Evolutionary conservation across 2,113 vertebrate genomes (phyloP).

Genomic region (Eurystomus gularis): DNA sequence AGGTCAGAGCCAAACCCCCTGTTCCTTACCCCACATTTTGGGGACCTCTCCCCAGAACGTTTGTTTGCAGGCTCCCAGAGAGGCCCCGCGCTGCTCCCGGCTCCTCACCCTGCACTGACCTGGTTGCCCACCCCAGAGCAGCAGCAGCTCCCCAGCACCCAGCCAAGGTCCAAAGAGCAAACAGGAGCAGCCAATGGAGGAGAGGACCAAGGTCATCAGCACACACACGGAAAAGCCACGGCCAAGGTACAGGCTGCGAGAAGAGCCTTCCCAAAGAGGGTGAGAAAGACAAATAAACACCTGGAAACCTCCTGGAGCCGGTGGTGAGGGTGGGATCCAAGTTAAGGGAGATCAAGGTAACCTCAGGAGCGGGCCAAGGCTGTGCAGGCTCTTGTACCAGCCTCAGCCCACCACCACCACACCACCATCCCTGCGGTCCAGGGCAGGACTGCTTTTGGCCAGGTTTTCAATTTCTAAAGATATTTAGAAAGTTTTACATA

Average conservation of each 20-base stretch:
- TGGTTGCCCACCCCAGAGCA: neutral
- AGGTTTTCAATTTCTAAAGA: neutral
- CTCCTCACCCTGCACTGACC: neutral
- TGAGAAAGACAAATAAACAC: neutral
- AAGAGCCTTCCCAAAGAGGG: neutral
- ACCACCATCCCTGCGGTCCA: neutral
- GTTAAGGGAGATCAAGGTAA: no score
- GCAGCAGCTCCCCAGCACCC: neutral
- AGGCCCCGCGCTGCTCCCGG: neutral
- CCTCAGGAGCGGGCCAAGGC: fast-evolving
- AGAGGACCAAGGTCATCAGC: neutral
- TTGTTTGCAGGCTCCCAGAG: no score
- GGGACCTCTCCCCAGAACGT: no score
- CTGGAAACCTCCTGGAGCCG: neutral
- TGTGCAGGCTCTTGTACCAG: no score
- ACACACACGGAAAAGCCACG: neutral
- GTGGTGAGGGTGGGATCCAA: no score
- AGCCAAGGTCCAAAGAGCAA: neutral
- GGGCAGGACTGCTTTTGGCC: neutral
- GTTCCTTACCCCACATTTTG: no score
- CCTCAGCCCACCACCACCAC: neutral
- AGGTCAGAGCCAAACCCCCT: no score
- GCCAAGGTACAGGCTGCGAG: neutral
- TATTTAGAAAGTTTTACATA: neutral
- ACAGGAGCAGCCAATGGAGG: neutral